phyloP scores from a whole-genome alignment of 2,888 invertebrate species.

The Saturnia pavonia region DNA sequence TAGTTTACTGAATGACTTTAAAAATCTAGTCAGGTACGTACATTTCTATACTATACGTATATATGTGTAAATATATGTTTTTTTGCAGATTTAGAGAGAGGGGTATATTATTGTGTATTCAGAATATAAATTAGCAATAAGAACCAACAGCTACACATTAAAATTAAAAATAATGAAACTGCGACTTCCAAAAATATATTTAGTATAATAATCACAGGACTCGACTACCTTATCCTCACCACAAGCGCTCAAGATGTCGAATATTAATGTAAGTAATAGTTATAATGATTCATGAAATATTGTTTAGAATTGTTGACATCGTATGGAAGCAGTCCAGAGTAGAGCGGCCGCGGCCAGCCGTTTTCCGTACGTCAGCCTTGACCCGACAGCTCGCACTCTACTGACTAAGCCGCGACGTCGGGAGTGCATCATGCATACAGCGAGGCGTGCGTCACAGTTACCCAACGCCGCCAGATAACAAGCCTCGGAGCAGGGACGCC shows the following conservation, averaged over 20 bases:
- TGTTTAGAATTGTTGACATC: conserved; percentile 26
- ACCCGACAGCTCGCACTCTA: conserved; percentile 43
- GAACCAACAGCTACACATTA: background rate
- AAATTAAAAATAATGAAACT: background rate
- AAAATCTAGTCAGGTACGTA: no score
- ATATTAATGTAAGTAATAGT: background rate
- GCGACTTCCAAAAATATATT: background rate
- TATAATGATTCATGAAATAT: background rate
- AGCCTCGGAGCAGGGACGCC: conserved; percentile 21
- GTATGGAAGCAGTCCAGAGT: conserved; percentile 59
- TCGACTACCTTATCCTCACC: background rate
- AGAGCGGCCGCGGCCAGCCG: conserved; percentile 48
- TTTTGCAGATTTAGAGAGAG: no score
- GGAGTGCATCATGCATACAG: conserved; percentile 36
- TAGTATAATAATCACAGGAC: background rate
- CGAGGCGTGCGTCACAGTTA: conserved; percentile 29
- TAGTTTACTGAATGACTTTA: no score
- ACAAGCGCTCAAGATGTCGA: background rate
- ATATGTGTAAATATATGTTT: no score
- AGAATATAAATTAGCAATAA: background rate
- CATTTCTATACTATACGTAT: no score
- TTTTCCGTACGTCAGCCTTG: conserved; percentile 56
- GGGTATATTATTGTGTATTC: background rate
- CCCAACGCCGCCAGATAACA: conserved; percentile 21
- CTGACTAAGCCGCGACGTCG: conserved; percentile 50